Conservation (phyloP, 1,140 invertebrate genomes). For the Metaphire vulgaris region DNA sequence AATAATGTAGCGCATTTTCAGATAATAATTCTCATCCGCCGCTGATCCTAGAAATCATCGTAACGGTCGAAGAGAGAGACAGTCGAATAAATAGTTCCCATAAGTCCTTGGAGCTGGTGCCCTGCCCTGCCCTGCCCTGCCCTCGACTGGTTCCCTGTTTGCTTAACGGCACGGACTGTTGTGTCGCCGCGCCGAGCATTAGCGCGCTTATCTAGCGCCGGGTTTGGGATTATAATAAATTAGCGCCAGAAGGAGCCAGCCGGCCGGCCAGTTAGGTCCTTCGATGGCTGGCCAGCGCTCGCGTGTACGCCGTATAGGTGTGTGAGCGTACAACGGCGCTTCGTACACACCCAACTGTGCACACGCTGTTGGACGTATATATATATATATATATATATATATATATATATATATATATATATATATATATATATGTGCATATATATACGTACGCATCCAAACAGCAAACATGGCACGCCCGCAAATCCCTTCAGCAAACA, state of each 20-base stretch:
- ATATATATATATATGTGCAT: background rate
- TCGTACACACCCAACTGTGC: background rate
- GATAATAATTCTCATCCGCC: too few species aligned
- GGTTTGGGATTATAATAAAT: background rate
- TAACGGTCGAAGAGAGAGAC: too few species aligned
- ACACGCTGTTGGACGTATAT: too few species aligned
- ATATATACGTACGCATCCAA: background rate
- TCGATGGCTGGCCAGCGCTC: background rate
- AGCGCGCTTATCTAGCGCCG: background rate
- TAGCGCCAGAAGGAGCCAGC: background rate
- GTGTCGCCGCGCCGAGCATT: background rate
- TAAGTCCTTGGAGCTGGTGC: too few species aligned
- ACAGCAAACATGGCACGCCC: constrained; percentile 1
- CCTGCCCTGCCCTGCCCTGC: too few species aligned
- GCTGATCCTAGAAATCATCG: too few species aligned
- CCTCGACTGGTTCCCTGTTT: too few species aligned
- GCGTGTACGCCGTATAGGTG: background rate
- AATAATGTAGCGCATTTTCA: too few species aligned
- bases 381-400: too few species aligned
- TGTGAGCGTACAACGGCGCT: background rate
- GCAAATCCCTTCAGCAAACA: background rate
- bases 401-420: background rate
- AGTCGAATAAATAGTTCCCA: too few species aligned
- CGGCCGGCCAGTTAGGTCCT: too few species aligned
- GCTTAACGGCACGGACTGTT: too few species aligned